phyloP scores from a whole-genome alignment of 2,797 vertebrate genomes.

The Poecilia gillii region DNA sequence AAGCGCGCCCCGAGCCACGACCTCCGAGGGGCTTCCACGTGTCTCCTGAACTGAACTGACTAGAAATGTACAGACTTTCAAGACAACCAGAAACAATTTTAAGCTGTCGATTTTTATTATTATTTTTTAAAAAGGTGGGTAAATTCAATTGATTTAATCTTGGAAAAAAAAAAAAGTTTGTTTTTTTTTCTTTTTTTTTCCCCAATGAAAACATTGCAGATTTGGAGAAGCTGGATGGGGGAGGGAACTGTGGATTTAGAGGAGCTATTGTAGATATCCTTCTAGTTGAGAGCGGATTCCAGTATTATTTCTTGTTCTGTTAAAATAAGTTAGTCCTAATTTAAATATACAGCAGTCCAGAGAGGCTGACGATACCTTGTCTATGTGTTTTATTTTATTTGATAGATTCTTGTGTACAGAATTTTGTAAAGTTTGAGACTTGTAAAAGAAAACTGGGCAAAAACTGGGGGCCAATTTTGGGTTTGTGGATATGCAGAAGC shows the following conservation, averaged over 20 bases:
- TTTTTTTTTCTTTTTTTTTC: constrained; percentile 44
- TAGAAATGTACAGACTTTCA: constrained; percentile 96
- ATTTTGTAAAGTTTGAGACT: constrained; percentile 84
- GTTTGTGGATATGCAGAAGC: constrained; percentile 85
- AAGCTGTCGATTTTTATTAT: constrained; percentile 63
- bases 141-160: constrained; percentile 85
- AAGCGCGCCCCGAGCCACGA: constrained; percentile 81
- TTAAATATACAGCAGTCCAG: constrained; percentile 90
- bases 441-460: constrained; percentile 80
- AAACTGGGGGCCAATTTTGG: constrained; percentile 67
- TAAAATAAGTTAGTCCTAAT: constrained; percentile 94
- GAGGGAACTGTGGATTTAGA: constrained; percentile 83
- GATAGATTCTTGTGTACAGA: constrained; percentile 89
- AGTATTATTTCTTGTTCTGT: constrained; percentile 95
- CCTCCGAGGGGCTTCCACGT: constrained; percentile 77
- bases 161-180: constrained; percentile 52
- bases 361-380: constrained; percentile 88
- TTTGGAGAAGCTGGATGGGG: constrained; percentile 62
- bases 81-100: constrained; percentile 75
- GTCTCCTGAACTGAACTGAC: constrained; percentile 86
- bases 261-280: constrained; percentile 93
- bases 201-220: constrained; percentile 63
- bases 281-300: constrained; percentile 92
- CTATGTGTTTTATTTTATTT: constrained; percentile 88
- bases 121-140: constrained; percentile 70